Base-by-base conservation (phyloP, 2,888 invertebrate genomes). In the Lasioglossum oenotherae region DNA sequence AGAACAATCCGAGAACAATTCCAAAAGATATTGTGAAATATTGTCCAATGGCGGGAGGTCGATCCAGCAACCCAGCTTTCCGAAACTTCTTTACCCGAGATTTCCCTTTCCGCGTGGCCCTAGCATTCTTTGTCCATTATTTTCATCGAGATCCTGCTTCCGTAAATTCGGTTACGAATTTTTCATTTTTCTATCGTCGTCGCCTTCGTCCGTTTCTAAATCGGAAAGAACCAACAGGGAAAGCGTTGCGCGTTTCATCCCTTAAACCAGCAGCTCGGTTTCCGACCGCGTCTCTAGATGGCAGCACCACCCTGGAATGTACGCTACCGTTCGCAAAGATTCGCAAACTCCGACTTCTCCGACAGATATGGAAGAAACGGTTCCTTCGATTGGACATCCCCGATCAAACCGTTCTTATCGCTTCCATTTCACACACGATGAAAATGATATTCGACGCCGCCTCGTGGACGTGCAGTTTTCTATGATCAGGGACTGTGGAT, bases 21-120 rank as follows among this genome's bases (percentile, higher is more conserved):
- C 83, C 72, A 75, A 64, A 74, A 82, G 84, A 85, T 86, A 88
- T 67, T 82, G 57, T 88, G 86, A 88, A 89, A 88, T 85, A 88
- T 90, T 87, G 73, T 82, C 81, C 53, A 85, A 88, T 84, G 81
- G 49, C 82, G 23, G 76, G 81, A 74, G 88, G 78, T 83, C 78
- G 81, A 80, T 80, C 73, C 23, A 1, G 1, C 53, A 23, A 53
- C 53, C 23, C 78, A 79, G 53, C 80, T 73, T 76, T 19, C 41
- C 74, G 35, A 74, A 84, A 74, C 57, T 74, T 23, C 27, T 44
- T 38, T 0, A 35, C 1, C 35, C 31, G 19, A 31, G 8, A 31
- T 67, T 67, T 64, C 8, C 19, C 19, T 8, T 14, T 23, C 2
- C 67, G 67, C 14, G 5, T 5, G 2, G 27, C 4, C 4, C 5